Base-by-base conservation (phyloP, 2,797 vertebrate species). In the Nyctibius grandis region DNA sequence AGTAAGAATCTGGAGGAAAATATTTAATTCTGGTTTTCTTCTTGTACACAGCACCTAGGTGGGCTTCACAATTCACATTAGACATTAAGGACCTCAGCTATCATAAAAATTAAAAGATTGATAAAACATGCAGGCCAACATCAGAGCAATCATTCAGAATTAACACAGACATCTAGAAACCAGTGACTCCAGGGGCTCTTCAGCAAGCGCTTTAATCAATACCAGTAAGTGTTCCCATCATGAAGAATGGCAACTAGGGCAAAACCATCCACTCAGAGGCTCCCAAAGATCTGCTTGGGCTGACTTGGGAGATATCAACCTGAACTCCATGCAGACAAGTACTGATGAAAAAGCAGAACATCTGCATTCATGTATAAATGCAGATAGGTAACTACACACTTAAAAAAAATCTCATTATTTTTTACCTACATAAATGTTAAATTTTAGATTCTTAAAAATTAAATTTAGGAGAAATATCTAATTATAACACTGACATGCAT, bases 11-110 rank as follows among this genome's bases (percentile, higher is more conserved):
- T 21, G 16, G 25, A 92, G 18, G 33, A 63, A 93, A 65, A 81
- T 1, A 67, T 26, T 54, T 42, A 48, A 77, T 65, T 69, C 36
- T 87, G 12, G 29, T 38, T 88, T 79, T 67, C 33, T 77, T 81
- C 47, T 85, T 0, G 0, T n/a, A 45, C 15, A 33, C 2, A 23
- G 68, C 14, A 91, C n/a, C 26, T 28, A 67, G 33, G 33, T 40
- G 31, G 26, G 23, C 22, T 82, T 86, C 51, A 61, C 33, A 63
- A 65, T 73, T 53, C 67, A 57, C n/a, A 19, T 15, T 15, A 88
- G 38, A 67, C 12, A 60, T 67, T 51, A 36, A 91, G 33, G 80
- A 82, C 25, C 23, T 59, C 9, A 56, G 20, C 36, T 53, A 57
- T 40, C 23, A 50, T n/a, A 48, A 74, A 77, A 77, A 77, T 4